Percentiles rank a stretch among this genome's conserved stretches.
These are phyloP conservation scores for Mus spicilegus DNA, from an alignment of 2,113 vertebrate genomes.

Conservation along the genomic window DNA sequence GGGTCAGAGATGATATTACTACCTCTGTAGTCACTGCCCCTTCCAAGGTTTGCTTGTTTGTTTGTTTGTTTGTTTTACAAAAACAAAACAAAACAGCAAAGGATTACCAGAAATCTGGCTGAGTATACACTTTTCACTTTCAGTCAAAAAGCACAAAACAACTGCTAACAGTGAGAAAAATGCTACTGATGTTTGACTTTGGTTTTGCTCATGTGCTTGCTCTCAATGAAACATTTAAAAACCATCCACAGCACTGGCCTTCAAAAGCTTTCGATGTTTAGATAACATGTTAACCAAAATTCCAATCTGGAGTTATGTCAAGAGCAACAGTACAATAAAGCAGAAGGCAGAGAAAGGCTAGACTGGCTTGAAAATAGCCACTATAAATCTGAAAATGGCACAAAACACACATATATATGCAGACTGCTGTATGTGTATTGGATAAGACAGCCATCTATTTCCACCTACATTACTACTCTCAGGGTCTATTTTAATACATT, in stretches of 20 bases:
- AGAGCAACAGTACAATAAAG: slow-evolving; percentile 11
- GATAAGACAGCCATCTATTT: slow-evolving; percentile 72
- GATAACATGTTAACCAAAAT: slow-evolving; percentile 27
- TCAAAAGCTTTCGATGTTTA: slow-evolving; percentile 22
- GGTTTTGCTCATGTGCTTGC: neutral
- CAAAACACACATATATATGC: neutral
- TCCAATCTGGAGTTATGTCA: neutral
- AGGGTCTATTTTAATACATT: slow-evolving; percentile 81
- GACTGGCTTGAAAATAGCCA: neutral
- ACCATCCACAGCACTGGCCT: neutral
- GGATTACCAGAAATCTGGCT: slow-evolving; percentile 26
- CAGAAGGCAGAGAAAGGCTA: neutral
- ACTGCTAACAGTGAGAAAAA: slow-evolving; percentile 22
- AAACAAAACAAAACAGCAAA: neutral
- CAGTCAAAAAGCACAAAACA: slow-evolving; percentile 17
- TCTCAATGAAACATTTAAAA: neutral
- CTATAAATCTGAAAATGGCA: slow-evolving; percentile 52
- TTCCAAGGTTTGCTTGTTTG: neutral
- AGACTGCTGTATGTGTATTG: neutral
- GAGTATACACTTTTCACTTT: neutral
- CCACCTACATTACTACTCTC: slow-evolving; percentile 64
- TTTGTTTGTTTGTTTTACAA: too few relatives aligned
- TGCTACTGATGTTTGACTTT: neutral
- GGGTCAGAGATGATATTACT: neutral
- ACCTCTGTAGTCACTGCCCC: neutral